phyloP scores from a whole-genome alignment of 2,113 vertebrate species.

The Ptychochromis oligacanthus region DNA sequence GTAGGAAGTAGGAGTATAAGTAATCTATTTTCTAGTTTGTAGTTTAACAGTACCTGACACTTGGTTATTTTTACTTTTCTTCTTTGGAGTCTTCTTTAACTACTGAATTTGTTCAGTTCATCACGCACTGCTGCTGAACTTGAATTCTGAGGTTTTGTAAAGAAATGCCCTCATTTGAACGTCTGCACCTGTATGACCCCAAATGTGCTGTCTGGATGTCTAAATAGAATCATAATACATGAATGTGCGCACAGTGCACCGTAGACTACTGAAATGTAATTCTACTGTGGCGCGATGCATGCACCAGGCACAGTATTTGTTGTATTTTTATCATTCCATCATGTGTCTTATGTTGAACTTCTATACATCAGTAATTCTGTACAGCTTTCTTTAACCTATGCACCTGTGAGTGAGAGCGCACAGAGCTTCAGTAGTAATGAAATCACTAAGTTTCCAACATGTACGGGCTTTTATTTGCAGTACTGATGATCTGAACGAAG shows the following conservation, averaged over 20 bases:
- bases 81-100: background rate
- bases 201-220: slow-evolving; percentile 36
- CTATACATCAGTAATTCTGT: no score
- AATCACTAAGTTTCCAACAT: slow-evolving; percentile 13
- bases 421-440: background rate
- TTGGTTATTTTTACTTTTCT: background rate
- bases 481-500: slow-evolving; percentile 23
- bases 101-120: background rate
- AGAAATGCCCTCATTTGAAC: slow-evolving; percentile 42
- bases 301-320: background rate
- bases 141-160: background rate
- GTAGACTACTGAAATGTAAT: background rate
- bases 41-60: background rate
- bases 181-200: slow-evolving; percentile 66
- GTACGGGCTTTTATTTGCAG: slow-evolving; percentile 22
- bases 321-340: background rate
- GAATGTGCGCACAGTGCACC: background rate
- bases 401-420: background rate
- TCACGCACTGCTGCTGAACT: background rate
- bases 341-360: background rate
- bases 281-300: background rate
- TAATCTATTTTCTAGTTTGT: background rate
- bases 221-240: slow-evolving; percentile 17
- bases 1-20: background rate
- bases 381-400: background rate